Percentiles rank a stretch among this genome's conserved stretches.
These are phyloP conservation scores for Philereme transversata DNA, from an alignment of 2,888 invertebrate genomes.

Conservation along the genomic window DNA sequence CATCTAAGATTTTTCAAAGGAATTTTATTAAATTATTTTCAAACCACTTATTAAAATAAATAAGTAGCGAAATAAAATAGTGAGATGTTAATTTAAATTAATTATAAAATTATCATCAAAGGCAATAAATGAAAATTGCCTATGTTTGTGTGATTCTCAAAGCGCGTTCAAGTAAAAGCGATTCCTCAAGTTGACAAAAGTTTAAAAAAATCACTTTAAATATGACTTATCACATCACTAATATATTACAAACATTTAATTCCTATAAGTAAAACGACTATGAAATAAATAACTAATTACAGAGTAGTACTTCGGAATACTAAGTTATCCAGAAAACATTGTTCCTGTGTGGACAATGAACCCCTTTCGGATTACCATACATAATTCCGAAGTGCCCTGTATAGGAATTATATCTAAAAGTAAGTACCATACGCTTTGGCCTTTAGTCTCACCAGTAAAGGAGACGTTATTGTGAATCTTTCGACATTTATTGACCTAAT, in stretches of 20 bases:
- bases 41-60: not conserved
- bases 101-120: too few relatives aligned
- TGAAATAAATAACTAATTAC: conserved; percentile 7
- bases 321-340: too few relatives aligned
- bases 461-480: not conserved
- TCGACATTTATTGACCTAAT: not conserved
- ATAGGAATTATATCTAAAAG: conserved; percentile 3
- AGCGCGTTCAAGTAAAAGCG: too few relatives aligned
- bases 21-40: not conserved
- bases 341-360: too few relatives aligned
- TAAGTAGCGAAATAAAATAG: not conserved
- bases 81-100: not conserved
- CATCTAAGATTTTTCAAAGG: not conserved
- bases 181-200: too few relatives aligned
- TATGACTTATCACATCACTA: conserved; percentile 2
- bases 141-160: too few relatives aligned
- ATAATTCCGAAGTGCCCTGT: too few relatives aligned
- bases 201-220: not conserved
- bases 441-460: not conserved
- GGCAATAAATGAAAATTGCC: too few relatives aligned
- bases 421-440: conserved; percentile 15
- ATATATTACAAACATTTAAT: not conserved
- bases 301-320: not conserved
- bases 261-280: not conserved
- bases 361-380: too few relatives aligned